These are phyloP conservation scores for Toxonevra muliebris DNA, from an alignment of 2,888 invertebrate genomes.

Conservation along the genomic window DNA sequence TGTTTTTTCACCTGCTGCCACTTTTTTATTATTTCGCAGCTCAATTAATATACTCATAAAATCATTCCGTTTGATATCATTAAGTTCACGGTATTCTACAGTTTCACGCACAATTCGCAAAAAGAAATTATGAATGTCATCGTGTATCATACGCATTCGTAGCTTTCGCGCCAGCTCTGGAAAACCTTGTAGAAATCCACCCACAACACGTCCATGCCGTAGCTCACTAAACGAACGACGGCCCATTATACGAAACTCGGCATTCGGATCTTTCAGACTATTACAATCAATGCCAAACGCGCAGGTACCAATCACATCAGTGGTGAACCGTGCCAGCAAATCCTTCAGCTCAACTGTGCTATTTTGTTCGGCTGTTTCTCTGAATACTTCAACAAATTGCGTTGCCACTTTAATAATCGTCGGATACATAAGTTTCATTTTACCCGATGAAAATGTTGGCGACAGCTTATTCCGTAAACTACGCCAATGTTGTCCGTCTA, in stretches of 20 bases:
- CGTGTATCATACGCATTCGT: constrained; percentile 42
- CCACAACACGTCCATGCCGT: constrained; percentile 35
- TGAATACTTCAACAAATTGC: constrained; percentile 41
- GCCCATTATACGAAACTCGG: constrained; percentile 59
- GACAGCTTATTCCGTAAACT: constrained; percentile 56
- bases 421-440: constrained; percentile 60
- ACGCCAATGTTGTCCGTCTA: constrained; percentile 63
- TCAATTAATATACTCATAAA: constrained; percentile 69
- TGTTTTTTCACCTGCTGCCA: constrained; percentile 45
- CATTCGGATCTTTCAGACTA: constrained; percentile 60
- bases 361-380: constrained; percentile 5
- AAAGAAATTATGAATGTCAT: constrained; percentile 65
- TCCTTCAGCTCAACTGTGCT: constrained; percentile 65
- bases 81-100: constrained; percentile 45
- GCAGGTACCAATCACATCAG: constrained; percentile 67
- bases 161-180: constrained; percentile 48
- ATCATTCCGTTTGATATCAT: constrained; percentile 67
- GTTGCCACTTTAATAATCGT: constrained; percentile 46
- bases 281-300: constrained; percentile 67
- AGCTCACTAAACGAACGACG: constrained; percentile 42
- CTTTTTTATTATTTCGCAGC: constrained; percentile 62
- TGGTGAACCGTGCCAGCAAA: constrained; percentile 64
- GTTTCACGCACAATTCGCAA: constrained; percentile 48
- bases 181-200: constrained; percentile 38
- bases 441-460: constrained; percentile 59